Evolutionary conservation across 2,113 vertebrate genomes (phyloP), one percentile per base, ranked within the genome.

Genomic region (Garra rufa): DNA sequence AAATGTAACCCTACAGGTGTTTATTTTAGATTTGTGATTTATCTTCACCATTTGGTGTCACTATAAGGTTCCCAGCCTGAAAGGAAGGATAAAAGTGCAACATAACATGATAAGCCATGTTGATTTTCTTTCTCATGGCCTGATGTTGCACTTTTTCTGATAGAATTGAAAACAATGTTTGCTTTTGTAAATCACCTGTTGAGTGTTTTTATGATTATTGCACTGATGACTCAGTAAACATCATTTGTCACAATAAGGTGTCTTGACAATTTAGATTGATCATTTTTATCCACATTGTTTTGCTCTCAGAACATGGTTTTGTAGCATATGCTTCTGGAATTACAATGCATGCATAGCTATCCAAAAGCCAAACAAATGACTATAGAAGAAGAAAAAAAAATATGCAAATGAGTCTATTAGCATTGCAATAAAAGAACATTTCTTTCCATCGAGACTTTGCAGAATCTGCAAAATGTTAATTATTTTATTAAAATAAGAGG

Each of bases 241-340:
- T 44, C n/a, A 85, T 85, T 74, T 85, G 17, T 74, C 83, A 59
- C 24, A 46, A 85, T 75, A 71, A 75, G 30, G n/a, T 73, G 34
- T 67, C 78, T 50, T 80, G 78, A 80, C 78, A 80, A 67, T 67
- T 80, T 67, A 50, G 26, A 80, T 80, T 67, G 14, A 80, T 80
- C 43, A 80, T 14, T 61, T 63, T 59, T 63, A 61, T 43, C n/a
- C 76, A 63, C 55, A 19, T 67, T n/a, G 41, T 30, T 67, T 61
- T 79, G 34, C 24, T 63, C 34, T 44, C 55, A 65, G 43, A 61
- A 61, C 3, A 43, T 46, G 43, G 46, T 79, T 79, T 41, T 41
- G 21, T 26, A 43, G 14, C 28, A 57, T 11, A 43, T 61, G 76
- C 8, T 4, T 61, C 7, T 59, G 9, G 30, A 61, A 61, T 61